Evolutionary conservation across 2,113 vertebrate genomes (phyloP).

Genomic region (Tachysurus vachellii): DNA sequence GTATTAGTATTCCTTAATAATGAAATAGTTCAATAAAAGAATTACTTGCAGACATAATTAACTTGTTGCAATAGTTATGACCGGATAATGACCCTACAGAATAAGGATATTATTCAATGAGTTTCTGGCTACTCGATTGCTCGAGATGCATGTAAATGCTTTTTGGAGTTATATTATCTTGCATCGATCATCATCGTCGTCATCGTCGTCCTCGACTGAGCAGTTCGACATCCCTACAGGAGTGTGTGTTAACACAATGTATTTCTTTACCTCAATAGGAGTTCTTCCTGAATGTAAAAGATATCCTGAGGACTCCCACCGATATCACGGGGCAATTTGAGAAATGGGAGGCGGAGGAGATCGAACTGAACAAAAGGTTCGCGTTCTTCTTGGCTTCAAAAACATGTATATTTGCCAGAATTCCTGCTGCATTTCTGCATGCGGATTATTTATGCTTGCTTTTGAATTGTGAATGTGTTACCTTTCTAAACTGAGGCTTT

Average conservation of each 20-base stretch:
- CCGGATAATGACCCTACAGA: neutral
- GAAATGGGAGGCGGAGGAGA: conserved; percentile 87
- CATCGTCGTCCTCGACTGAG: neutral
- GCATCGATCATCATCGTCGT: no score
- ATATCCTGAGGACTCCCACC: conserved; percentile 80
- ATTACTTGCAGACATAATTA: neutral
- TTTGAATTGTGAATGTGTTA: neutral
- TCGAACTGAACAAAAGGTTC: conserved; percentile 82
- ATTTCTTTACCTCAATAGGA: conserved; percentile 72
- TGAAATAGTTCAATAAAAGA: neutral
- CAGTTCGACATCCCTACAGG: neutral
- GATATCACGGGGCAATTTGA: conserved; percentile 85
- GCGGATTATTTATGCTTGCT: neutral
- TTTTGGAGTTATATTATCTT: neutral
- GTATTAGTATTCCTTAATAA: neutral
- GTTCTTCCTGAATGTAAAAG: conserved; percentile 96
- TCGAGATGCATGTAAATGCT: neutral
- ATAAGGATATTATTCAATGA: neutral
- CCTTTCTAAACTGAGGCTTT: neutral
- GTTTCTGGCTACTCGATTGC: neutral
- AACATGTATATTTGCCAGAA: neutral
- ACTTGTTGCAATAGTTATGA: neutral
- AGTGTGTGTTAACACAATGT: neutral
- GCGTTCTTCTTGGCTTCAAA: neutral
- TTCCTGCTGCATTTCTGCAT: neutral